phyloP scores from a whole-genome alignment of 2,888 invertebrate genomes.

The Calameuta pallipes region DNA sequence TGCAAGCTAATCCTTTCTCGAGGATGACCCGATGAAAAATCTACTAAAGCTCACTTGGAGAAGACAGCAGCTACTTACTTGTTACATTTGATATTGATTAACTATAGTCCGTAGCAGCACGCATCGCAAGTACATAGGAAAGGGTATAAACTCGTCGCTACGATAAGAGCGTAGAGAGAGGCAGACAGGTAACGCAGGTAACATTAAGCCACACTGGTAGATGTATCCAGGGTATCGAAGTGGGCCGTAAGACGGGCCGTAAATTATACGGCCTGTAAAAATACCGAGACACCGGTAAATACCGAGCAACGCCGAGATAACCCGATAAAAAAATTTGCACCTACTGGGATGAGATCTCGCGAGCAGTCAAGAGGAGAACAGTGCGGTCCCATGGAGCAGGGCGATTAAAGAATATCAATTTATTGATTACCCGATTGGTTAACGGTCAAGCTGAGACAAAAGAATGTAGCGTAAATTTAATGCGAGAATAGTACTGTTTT shows the following conservation, averaged over 20 bases:
- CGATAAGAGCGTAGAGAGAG: neutral
- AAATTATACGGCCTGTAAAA: neutral
- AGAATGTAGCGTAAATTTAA: neutral
- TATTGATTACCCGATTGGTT: neutral
- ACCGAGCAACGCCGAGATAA: neutral
- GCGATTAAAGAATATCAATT: neutral
- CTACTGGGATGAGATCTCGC: neutral
- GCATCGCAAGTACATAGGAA: neutral
- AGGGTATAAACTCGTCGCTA: neutral
- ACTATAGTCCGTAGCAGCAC: conserved; percentile 4
- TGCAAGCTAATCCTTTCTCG: neutral
- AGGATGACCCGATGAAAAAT: neutral
- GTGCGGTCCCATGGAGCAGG: neutral
- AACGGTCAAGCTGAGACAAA: neutral
- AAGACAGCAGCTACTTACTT: conserved; percentile 1
- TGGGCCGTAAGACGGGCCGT: neutral
- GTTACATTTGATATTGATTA: conserved; percentile 8
- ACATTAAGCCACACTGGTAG: neutral
- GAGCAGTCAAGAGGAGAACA: neutral
- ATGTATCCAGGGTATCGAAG: neutral
- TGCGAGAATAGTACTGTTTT: neutral
- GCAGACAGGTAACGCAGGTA: neutral
- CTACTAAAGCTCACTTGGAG: neutral
- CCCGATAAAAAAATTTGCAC: neutral
- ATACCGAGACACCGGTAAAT: neutral